Base-by-base conservation (phyloP, 2,113 vertebrate genomes). In the Dromiciops gliroides region DNA sequence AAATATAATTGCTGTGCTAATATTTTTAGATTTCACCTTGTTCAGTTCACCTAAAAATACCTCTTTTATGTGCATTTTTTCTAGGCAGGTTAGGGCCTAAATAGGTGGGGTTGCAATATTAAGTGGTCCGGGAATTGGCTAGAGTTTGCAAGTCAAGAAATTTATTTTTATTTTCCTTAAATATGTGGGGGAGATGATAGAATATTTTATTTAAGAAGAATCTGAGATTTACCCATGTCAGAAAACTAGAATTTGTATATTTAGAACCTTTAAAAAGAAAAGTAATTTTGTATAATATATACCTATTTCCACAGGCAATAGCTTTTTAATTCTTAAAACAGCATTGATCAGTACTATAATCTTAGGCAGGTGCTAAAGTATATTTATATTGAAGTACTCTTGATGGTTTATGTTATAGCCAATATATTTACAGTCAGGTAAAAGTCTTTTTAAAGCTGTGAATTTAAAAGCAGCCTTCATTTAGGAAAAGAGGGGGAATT, bases 361-460 rank as follows among this genome's bases (percentile, higher is more conserved):
- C 14, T 67, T 67, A 83, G 67, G 6, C 67, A 83, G 22, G 19
- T 83, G 67, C 19, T 83, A 67, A 67, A 67, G 31, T 28, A 37
- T 67, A 67, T 67, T 37, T 67, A 67, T 67, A 67, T 10, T 37
- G 3, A 67, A 67, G 56, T 67, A 67, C 11, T 67, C 22, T 44
- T 83, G 31, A 3, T 51, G 26, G 3, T 48, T 92, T 48, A 50
- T 7, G 51, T 12, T 90, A 0, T 95, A 91, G 60, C 48, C 10
- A 94, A 16, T 67, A 37, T 37, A 37, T 67, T 37, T 67, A 37
- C 44, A 44, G 26, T 47, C 44, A 89, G 52, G 89, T 93, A 95
- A 8, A 94, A 94, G 92, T 96, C 92, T 95, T 95, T 96, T 93
- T 50, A 93, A 90, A 89, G 94, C 96, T 94, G 48, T 92, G 60